Evolutionary conservation across 2,797 vertebrate genomes (phyloP), one percentile per base, ranked within the genome.

Genomic region (Rousettus madagascariensis): DNA sequence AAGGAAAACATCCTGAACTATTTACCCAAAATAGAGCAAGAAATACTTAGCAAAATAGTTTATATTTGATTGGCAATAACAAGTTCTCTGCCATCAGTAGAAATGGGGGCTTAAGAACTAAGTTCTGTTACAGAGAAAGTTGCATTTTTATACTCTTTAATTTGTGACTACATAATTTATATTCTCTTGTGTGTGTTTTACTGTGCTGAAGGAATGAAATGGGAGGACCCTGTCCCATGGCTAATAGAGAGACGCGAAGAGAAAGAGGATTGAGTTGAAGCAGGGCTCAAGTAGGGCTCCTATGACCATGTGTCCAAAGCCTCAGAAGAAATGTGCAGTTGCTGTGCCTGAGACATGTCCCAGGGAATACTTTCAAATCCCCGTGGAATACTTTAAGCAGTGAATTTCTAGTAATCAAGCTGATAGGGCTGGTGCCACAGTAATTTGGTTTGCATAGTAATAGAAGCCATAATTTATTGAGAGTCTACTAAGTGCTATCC

Each of bases 1-100:
- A 43, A 75, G 85, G 43, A 80, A 89, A 90, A 78, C 26, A 46
- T 71, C 74, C 68, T 24, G 33, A 66, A 59, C 69, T 69, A 49
- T 71, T 59, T 83, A 59, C 24, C 8, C 38, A 17, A 66, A 65
- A 24, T 12, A 75, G 22, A 38, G 19, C 20, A 33, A 68, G 71
- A 57, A 57, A 59, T 57, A 41, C 61, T 69, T 57, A 55, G 65
- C 17, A 80, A 55, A 49, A 15, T 36, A 20, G 28, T 57, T 75
- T 43, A 22, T 43, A 38, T 33, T 71, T 55, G 41, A 12, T 53
- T 17, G 74, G 38, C 53, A 59, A 11, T 30, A 46, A 72, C 30
- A 55, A 51, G 55, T 9, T 53, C 71, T 65, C 38, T 74, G 66
- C 53, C 16, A 8, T 65, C 8, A 10, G 26, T n/a, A 86, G 26